Percentiles rank a stretch among this genome's conserved stretches.
phyloP scores from a whole-genome alignment of 2,797 vertebrate genomes.

The Leucoraja ocellata region DNA sequence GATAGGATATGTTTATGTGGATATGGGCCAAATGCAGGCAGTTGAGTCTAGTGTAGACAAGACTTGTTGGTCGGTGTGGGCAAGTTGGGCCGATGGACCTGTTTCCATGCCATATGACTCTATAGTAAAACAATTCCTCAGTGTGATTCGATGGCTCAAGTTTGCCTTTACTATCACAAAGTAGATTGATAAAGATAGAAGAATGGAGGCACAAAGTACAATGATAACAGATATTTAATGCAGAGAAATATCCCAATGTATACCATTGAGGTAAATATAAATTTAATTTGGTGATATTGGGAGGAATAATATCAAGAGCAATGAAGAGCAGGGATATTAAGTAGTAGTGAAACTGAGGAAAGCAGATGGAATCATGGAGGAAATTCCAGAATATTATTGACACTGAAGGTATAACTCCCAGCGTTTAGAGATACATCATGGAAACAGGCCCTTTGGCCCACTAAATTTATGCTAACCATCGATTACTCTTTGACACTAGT shows the following conservation, averaged over 20 bases:
- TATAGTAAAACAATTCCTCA: neutral
- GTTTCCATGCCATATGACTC: too few species aligned
- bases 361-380: too few species aligned
- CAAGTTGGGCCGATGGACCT: too few species aligned
- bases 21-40: too few species aligned
- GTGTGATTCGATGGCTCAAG: neutral
- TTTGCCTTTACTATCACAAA: neutral
- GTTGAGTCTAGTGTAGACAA: too few species aligned
- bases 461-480: too few species aligned
- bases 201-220: neutral
- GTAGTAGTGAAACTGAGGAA: neutral
- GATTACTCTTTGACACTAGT: too few species aligned
- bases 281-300: neutral
- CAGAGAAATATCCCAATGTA: neutral
- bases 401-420: neutral
- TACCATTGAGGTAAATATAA: neutral
- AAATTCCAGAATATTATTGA: neutral
- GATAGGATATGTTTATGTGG: too few species aligned
- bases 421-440: too few species aligned
- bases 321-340: neutral
- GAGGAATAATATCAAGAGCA: neutral
- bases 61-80: too few species aligned
- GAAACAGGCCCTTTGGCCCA: too few species aligned
- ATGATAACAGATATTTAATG: neutral
- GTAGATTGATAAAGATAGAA: too few species aligned